Evolutionary conservation across 2,113 vertebrate genomes (phyloP).

Genomic region (Poeciliopsis turrubarensis): DNA sequence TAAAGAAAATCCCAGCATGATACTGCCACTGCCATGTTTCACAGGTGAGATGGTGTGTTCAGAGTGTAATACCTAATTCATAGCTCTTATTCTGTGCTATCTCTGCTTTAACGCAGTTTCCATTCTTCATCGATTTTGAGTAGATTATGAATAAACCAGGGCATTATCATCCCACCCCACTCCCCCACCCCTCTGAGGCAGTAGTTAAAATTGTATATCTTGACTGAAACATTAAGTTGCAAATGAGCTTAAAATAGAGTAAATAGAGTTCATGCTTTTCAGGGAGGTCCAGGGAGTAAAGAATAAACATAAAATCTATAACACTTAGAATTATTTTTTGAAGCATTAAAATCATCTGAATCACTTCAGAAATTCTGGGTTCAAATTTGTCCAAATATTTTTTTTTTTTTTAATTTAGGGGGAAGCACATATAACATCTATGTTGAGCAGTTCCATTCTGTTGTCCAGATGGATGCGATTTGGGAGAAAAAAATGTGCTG

Average conservation of each 20-base stretch:
- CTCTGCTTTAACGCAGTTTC: neutral
- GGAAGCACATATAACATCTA: slow-evolving; percentile 34
- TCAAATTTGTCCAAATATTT: slow-evolving; percentile 50
- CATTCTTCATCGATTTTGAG: neutral
- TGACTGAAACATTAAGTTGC: neutral
- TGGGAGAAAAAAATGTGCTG: slow-evolving; percentile 2
- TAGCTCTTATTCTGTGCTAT: no score
- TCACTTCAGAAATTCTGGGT: slow-evolving; percentile 60
- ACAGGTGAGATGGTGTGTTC: neutral
- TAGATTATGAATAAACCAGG: neutral
- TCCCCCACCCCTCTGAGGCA: no score
- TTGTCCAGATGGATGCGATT: slow-evolving; percentile 13
- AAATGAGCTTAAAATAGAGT: neutral
- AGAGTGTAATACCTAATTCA: no score
- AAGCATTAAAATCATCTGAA: slow-evolving; percentile 71
- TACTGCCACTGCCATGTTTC: neutral
- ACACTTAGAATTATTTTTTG: slow-evolving; percentile 43
- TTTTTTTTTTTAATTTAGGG: neutral
- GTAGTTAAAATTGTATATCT: neutral
- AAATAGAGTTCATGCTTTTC: neutral
- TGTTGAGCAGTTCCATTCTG: slow-evolving; percentile 32
- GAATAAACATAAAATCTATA: neutral
- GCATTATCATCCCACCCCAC: neutral
- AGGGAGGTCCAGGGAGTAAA: neutral
- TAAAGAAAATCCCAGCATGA: neutral